These are phyloP conservation scores for Papilio polytes DNA, from an alignment of 1,140 invertebrate genomes.

Conservation along the genomic window DNA sequence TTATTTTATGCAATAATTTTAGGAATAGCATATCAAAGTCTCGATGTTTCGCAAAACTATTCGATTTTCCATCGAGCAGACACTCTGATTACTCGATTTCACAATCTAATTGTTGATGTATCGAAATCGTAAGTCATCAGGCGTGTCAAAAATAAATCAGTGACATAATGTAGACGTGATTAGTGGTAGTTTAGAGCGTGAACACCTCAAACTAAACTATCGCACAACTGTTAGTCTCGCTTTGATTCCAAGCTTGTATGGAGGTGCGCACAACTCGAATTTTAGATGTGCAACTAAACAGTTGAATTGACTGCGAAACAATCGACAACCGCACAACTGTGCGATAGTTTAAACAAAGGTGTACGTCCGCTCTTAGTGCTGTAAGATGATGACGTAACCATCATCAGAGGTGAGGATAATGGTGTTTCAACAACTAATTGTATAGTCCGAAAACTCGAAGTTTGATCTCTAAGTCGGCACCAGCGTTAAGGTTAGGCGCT, in stretches of 20 bases:
- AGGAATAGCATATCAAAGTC: not conserved
- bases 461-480: no score
- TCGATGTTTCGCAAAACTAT: conserved; percentile 10
- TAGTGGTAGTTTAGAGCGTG: no score
- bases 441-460: not conserved
- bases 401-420: not conserved
- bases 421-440: not conserved
- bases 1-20: not conserved
- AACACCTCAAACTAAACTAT: no score
- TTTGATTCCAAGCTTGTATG: no score
- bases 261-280: no score
- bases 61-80: conserved; percentile 24
- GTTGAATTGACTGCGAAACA: no score
- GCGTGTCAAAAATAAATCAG: conserved; percentile 17
- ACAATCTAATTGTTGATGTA: conserved; percentile 20
- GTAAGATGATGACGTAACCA: conserved; percentile 4
- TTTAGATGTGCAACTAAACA: no score
- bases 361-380: no score
- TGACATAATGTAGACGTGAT: conserved; percentile 22
- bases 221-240: no score
- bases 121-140: conserved; percentile 2
- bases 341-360: no score
- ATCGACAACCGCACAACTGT: no score
- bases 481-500: no score
- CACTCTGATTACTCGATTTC: conserved; percentile 12